Evolutionary conservation across 2,797 vertebrate species (phyloP).

Genomic region (Neosilurus mollespiculum): DNA sequence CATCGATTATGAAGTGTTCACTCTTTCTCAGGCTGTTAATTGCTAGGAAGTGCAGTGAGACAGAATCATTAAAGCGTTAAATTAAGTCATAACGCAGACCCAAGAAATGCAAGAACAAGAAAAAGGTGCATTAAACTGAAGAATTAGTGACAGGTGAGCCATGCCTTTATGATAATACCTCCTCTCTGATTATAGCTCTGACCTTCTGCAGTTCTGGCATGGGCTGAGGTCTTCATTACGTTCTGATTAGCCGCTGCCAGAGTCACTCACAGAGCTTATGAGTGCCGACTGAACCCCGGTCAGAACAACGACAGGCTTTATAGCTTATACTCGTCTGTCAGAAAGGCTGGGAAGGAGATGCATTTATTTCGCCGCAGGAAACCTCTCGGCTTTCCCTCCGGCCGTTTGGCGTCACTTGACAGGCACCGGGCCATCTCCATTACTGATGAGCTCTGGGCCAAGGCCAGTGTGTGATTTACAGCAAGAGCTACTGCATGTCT

Average conservation of each 20-base stretch:
- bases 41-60: not conserved
- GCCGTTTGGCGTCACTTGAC: conserved; percentile 32
- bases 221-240: conserved; percentile 69
- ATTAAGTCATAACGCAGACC: conserved; percentile 1
- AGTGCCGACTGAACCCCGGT: conserved; percentile 51
- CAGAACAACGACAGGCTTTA: conserved; percentile 35
- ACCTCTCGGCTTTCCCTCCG: conserved; percentile 19
- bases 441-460: conserved; percentile 45
- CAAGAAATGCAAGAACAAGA: not conserved
- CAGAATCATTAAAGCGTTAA: not conserved
- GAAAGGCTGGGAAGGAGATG: conserved; percentile 14
- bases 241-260: conserved; percentile 57
- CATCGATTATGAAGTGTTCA: not conserved
- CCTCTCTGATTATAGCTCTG: conserved; percentile 79
- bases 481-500: conserved; percentile 22
- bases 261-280: conserved; percentile 40
- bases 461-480: conserved; percentile 48
- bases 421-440: conserved; percentile 27
- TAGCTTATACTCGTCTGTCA: conserved; percentile 7
- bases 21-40: not conserved
- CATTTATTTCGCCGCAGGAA: conserved; percentile 44
- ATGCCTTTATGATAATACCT: conserved; percentile 81
- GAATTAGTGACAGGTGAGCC: conserved; percentile 77
- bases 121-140: conserved; percentile 71
- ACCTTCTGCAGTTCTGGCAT: conserved; percentile 77